Evolutionary conservation across 2,888 invertebrate species (phyloP).

Genomic region (Cerceris rybyensis): DNA sequence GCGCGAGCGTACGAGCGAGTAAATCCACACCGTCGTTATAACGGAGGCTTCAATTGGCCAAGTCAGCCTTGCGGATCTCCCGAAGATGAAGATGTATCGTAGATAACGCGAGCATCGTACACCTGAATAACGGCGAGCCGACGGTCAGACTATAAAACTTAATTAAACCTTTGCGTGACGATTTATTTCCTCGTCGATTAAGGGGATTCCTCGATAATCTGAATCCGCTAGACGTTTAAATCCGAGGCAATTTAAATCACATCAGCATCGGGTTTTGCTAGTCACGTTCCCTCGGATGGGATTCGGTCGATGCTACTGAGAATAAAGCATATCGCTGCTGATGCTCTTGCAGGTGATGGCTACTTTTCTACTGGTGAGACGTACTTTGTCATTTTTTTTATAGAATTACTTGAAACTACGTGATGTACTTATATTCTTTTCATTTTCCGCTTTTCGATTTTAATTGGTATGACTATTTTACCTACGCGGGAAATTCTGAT

Average conservation of each 20-base stretch:
- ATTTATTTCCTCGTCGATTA: conserved; percentile 63
- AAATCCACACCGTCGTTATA: conserved; percentile 8
- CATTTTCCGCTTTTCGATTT: too few species aligned
- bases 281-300: too few species aligned
- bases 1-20: conserved; percentile 3
- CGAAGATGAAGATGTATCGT: conserved; percentile 66
- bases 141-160: conserved; percentile 59
- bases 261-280: too few species aligned
- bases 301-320: too few species aligned
- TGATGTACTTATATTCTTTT: too few species aligned
- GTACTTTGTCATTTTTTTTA: too few species aligned
- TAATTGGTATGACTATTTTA: too few species aligned
- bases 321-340: too few species aligned
- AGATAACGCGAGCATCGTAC: conserved; percentile 56
- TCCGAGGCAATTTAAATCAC: neutral
- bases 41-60: conserved; percentile 31
- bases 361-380: too few species aligned
- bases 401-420: too few species aligned
- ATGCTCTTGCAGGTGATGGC: too few species aligned
- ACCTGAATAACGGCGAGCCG: conserved; percentile 58
- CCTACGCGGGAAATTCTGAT: too few species aligned
- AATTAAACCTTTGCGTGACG: conserved; percentile 62
- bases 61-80: conserved; percentile 48
- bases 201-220: conserved; percentile 58
- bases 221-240: conserved; percentile 46